Evolutionary conservation across 2,888 invertebrate species (phyloP).

Genomic region (Rhamphomyia laevipes): DNA sequence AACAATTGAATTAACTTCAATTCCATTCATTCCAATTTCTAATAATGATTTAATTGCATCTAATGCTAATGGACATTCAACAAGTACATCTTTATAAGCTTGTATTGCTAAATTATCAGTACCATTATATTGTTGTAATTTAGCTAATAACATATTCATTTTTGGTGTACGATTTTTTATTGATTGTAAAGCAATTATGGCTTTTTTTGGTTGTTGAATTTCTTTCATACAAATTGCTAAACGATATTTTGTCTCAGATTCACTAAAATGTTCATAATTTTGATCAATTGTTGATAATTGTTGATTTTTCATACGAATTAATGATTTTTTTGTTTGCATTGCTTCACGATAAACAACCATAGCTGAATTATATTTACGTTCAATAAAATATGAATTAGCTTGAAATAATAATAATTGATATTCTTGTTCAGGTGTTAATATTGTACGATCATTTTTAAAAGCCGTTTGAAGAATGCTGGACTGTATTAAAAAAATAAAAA

Average conservation of each 20-base stretch:
- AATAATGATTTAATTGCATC: conserved; percentile 63
- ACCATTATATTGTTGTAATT: conserved; percentile 55
- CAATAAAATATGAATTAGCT: conserved; percentile 56
- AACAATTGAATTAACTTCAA: conserved; percentile 62
- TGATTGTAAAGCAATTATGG: conserved; percentile 25
- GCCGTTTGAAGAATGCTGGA: conserved; percentile 52
- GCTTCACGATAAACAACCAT: conserved; percentile 41
- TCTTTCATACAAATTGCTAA: conserved; percentile 57
- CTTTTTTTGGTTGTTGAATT: conserved; percentile 52
- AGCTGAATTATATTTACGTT: conserved; percentile 54
- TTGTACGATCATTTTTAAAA: conserved; percentile 46
- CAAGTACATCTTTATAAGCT: conserved; percentile 66
- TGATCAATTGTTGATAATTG: conserved; percentile 25
- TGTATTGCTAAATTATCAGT: conserved; percentile 52
- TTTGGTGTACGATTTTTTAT: conserved; percentile 54
- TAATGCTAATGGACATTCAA: conserved; percentile 61
- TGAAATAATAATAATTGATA: conserved; percentile 55
- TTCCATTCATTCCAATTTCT: conserved; percentile 56
- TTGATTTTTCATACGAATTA: conserved; percentile 26
- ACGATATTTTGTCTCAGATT: conserved; percentile 60
- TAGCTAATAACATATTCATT: conserved; percentile 65
- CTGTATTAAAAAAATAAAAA: too few relatives aligned
- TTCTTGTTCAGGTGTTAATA: conserved; percentile 43
- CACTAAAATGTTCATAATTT: conserved; percentile 32
- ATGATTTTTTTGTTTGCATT: conserved; percentile 35